Evolutionary conservation across 2,888 invertebrate species (phyloP).

Genomic region (Hemaris fuciformis): DNA sequence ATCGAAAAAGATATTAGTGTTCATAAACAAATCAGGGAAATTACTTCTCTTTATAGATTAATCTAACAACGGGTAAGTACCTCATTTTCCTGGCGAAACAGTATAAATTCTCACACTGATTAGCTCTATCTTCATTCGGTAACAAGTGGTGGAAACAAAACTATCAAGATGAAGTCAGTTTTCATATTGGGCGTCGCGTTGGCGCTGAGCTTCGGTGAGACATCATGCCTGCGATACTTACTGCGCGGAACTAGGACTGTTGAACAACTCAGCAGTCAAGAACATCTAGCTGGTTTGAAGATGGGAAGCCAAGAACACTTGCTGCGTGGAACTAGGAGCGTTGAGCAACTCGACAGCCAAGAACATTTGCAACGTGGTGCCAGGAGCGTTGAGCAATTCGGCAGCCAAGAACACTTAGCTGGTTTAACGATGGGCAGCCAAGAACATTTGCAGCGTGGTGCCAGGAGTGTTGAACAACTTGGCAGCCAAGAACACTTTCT

Average conservation of each 20-base stretch:
- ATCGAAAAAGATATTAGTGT: not conserved
- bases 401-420: no score
- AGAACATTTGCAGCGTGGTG: conserved; percentile 11
- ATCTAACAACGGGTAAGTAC: not conserved
- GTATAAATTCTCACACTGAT: conserved; percentile 11
- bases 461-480: not conserved
- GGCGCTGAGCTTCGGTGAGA: conserved; percentile 29
- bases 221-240: conserved; percentile 25
- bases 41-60: not conserved
- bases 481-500: not conserved
- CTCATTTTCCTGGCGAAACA: conserved; percentile 1
- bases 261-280: no score
- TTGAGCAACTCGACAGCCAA: not conserved
- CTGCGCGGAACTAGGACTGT: not conserved
- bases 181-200: conserved; percentile 25
- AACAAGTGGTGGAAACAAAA: not conserved
- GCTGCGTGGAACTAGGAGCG: not conserved
- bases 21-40: not conserved
- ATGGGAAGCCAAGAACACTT: not conserved
- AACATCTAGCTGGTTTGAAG: no score
- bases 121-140: not conserved
- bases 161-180: conserved; percentile 9
- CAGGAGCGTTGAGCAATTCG: no score
- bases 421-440: no score
- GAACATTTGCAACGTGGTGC: conserved; percentile 25